Percentiles rank a stretch among this genome's conserved stretches.
Conservation (phyloP, 2,113 vertebrate species). For the Barnardius zonarius region DNA sequence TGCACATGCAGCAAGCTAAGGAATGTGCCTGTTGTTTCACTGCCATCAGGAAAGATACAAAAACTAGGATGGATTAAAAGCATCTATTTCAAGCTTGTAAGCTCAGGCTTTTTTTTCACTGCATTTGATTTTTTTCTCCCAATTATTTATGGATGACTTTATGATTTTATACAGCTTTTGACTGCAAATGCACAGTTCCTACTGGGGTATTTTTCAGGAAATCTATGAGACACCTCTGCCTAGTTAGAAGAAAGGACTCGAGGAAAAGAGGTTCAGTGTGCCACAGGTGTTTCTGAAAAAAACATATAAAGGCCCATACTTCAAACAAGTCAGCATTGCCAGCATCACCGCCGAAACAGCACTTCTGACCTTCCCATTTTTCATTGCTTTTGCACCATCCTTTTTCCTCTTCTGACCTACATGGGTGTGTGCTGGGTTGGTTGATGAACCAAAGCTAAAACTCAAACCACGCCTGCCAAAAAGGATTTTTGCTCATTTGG, state of each 20-base stretch:
- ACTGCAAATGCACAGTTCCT: background rate
- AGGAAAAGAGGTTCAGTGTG: background rate
- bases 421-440: rapidly evolving
- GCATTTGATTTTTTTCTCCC: background rate
- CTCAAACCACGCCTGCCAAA: background rate
- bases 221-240: background rate
- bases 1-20: background rate
- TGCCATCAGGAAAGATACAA: background rate
- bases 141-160: background rate
- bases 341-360: background rate
- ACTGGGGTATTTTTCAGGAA: background rate
- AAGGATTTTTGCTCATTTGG: background rate
- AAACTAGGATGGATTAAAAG: background rate
- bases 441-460: background rate
- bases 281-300: background rate
- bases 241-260: background rate
- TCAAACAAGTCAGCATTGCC: background rate
- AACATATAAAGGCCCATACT: background rate
- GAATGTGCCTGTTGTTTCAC: rapidly evolving
- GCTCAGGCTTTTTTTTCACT: background rate
- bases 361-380: background rate
- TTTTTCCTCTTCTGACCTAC: background rate
- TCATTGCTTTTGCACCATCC: background rate
- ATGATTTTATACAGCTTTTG: background rate
- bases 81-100: background rate